Percentiles rank a stretch among this genome's conserved stretches.
Evolutionary conservation across 2,113 vertebrate species (phyloP).

Genomic region (Etheostoma spectabile): DNA sequence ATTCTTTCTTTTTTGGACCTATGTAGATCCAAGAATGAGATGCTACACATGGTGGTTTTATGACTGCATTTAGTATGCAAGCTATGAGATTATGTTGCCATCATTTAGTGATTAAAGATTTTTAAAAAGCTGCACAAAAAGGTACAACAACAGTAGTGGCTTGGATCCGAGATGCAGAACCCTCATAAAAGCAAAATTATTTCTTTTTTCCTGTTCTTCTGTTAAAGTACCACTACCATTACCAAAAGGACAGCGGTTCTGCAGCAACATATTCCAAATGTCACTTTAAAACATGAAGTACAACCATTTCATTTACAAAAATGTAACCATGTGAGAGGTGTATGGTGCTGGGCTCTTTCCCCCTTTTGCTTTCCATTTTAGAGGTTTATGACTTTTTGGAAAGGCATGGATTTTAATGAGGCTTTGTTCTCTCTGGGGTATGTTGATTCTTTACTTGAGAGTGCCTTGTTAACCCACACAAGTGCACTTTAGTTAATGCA

Average conservation of each 20-base stretch:
- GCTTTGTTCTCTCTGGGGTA: constrained; percentile 59
- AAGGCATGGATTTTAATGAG: constrained; percentile 52
- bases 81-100: background rate
- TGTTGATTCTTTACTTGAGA: constrained; percentile 55
- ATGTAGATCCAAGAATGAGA: background rate
- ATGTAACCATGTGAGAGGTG: background rate
- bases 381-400: constrained; percentile 57
- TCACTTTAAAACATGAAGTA: constrained; percentile 23
- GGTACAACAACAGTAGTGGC: background rate
- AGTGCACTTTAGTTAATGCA: constrained; percentile 82
- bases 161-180: background rate
- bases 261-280: constrained; percentile 5
- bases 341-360: background rate
- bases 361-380: constrained; percentile 8
- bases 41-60: constrained; percentile 3
- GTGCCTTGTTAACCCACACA: constrained; percentile 72
- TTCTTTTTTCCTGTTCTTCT: background rate
- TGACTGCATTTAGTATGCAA: constrained; percentile 18
- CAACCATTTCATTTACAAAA: constrained; percentile 30
- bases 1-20: no score
- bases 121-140: background rate
- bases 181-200: background rate
- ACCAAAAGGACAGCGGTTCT: background rate
- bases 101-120: background rate
- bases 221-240: background rate